Percentiles rank a stretch among this genome's conserved stretches.
phyloP scores from a whole-genome alignment of 30 jellyfish, hydroid and myxozoan species.

The Chrysaora quinquecirrha region DNA sequence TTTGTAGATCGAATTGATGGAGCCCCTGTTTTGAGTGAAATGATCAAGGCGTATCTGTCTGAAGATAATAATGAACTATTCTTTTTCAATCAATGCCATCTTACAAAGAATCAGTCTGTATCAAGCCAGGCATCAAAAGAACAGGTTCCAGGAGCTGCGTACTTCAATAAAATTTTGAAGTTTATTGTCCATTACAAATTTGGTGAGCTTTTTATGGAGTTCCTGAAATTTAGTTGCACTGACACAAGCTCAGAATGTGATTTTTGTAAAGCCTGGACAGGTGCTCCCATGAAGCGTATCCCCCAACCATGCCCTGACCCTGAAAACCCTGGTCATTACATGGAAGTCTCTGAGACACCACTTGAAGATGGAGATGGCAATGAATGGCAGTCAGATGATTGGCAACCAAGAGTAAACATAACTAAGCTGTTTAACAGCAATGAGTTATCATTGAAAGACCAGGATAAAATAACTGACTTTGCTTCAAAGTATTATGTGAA shows the following conservation, averaged over 20 bases:
- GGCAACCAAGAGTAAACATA: slow-evolving; percentile 35
- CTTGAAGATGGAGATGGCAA: slow-evolving; percentile 9
- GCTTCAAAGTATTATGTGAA: slow-evolving; percentile 14
- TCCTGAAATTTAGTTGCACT: slow-evolving; percentile 11
- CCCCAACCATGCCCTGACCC: slow-evolving; percentile 43
- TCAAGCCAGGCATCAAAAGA: background rate
- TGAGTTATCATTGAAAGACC: background rate
- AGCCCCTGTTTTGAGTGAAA: slow-evolving; percentile 51
- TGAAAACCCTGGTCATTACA: slow-evolving; percentile 5
- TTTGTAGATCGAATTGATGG: slow-evolving; percentile 33
- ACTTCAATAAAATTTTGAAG: slow-evolving; percentile 4
- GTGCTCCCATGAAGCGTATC: slow-evolving; percentile 22
- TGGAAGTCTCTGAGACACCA: slow-evolving; percentile 20
- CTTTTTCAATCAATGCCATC: slow-evolving; percentile 5
- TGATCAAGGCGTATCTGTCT: slow-evolving; percentile 10
- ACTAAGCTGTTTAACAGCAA: background rate
- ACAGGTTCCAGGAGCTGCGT: slow-evolving; percentile 33
- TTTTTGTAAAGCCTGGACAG: slow-evolving; percentile 31
- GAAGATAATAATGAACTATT: slow-evolving; percentile 11
- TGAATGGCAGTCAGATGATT: slow-evolving; percentile 15
- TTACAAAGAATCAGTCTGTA: slow-evolving; percentile 4
- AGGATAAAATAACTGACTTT: background rate
- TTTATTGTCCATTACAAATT: slow-evolving; percentile 14
- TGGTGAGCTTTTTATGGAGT: slow-evolving; percentile 26
- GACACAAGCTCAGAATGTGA: slow-evolving; percentile 10